Evolutionary conservation across 2,113 vertebrate species (phyloP).

Genomic region (Lipophrys pholis): DNA sequence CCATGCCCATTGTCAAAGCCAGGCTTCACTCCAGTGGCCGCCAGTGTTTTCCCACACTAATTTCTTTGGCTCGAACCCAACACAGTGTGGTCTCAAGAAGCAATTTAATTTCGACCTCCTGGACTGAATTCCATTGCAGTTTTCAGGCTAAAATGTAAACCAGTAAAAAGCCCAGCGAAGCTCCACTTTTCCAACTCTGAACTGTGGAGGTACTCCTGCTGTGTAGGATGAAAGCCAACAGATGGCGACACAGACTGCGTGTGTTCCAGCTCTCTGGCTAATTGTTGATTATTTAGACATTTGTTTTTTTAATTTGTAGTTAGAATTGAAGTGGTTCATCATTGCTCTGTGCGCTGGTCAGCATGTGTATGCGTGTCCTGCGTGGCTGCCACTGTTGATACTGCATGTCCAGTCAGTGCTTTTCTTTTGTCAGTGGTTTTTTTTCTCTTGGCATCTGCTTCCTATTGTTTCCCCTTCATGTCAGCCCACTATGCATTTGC

Average conservation of each 20-base stretch:
- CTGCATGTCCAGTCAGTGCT: too few relatives aligned
- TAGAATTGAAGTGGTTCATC: neutral
- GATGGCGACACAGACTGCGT: slow-evolving; percentile 66
- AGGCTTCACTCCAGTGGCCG: neutral
- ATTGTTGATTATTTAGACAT: slow-evolving; percentile 1
- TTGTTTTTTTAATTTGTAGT: neutral
- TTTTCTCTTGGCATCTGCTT: slow-evolving; percentile 21
- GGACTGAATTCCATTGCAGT: neutral
- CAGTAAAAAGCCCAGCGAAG: too few relatives aligned
- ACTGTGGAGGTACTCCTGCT: slow-evolving; percentile 8
- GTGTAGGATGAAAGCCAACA: slow-evolving; percentile 48
- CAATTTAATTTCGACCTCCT: slow-evolving; percentile 8
- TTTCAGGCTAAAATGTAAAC: neutral
- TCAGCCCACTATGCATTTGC: neutral
- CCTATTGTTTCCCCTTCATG: neutral
- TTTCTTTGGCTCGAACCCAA: slow-evolving; percentile 3
- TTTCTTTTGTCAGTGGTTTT: neutral
- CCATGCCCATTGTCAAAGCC: neutral
- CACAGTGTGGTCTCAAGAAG: neutral
- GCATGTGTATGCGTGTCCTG: neutral
- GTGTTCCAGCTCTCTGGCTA: neutral
- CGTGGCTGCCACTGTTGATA: too few relatives aligned
- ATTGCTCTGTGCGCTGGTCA: neutral
- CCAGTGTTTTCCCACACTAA: neutral
- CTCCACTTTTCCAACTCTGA: neutral